Percentiles rank a stretch among this genome's conserved stretches.
Evolutionary conservation across 2,888 invertebrate species (phyloP).

Genomic region (Callyntrura guangdongensis): DNA sequence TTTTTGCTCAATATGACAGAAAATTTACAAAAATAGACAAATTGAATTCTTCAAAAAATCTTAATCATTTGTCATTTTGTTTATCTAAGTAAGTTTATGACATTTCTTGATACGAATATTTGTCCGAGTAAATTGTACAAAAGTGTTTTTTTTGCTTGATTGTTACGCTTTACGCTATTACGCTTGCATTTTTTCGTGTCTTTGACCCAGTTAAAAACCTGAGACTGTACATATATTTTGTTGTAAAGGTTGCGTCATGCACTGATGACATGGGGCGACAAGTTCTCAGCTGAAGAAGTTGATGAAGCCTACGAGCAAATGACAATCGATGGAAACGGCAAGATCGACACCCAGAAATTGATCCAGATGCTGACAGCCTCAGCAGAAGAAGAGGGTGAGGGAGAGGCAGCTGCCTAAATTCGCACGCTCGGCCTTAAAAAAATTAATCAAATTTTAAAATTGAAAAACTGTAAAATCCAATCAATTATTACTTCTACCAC

Average conservation of each 20-base stretch:
- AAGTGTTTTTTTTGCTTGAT: not conserved
- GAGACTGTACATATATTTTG: constrained; percentile 41
- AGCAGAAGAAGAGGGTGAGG: constrained; percentile 92
- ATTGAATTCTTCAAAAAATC: not conserved
- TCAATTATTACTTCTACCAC: constrained; percentile 80
- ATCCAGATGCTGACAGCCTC: constrained; percentile 95
- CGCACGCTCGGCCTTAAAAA: constrained; percentile 80
- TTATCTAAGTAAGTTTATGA: constrained; percentile 88
- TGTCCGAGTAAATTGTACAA: not conserved
- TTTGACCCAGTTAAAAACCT: constrained; percentile 21
- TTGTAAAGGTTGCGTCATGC: constrained; percentile 92
- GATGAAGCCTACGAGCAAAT: constrained; percentile 97
- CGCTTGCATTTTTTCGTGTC: not conserved
- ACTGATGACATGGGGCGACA: constrained; percentile 97
- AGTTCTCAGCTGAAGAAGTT: constrained; percentile 95
- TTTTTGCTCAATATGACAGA: not conserved
- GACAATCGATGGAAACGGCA: constrained; percentile 94
- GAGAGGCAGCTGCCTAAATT: constrained; percentile 83
- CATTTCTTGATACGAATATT: not conserved
- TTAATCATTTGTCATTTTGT: not conserved
- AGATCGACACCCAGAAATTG: constrained; percentile 94
- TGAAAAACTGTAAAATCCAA: constrained; percentile 79
- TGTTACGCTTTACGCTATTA: not conserved
- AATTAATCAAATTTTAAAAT: constrained; percentile 74
- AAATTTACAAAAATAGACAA: not conserved